Conservation (phyloP, 2,888 invertebrate genomes). For the Microplitis deprimator region DNA sequence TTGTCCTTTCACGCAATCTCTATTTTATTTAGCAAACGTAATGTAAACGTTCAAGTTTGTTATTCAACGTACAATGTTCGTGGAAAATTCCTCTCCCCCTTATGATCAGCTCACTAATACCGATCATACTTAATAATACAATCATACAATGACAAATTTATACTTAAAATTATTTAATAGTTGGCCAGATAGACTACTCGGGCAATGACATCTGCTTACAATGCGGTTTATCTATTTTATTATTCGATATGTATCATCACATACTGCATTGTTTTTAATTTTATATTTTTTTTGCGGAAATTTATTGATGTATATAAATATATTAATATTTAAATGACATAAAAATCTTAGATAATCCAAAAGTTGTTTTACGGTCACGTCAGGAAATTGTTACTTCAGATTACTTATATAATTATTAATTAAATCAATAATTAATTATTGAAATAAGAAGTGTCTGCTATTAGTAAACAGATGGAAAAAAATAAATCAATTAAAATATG, state of each 20-base stretch:
- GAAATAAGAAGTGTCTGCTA: not conserved
- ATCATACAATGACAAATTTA: not conserved
- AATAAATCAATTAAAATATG: not conserved
- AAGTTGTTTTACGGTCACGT: not conserved
- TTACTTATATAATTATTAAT: slow-evolving; percentile 23
- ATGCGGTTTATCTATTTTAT: not conserved
- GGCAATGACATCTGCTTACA: slow-evolving; percentile 7
- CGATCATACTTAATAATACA: slow-evolving; percentile 1
- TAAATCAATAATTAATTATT: slow-evolving; percentile 26
- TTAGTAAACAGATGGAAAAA: not conserved
- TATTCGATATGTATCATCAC: not conserved
- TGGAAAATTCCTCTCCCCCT: slow-evolving; percentile 31
- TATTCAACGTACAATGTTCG: slow-evolving; percentile 16
- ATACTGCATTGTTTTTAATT: not conserved
- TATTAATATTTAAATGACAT: not conserved
- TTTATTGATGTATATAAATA: no score
- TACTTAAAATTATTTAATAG: slow-evolving; percentile 12
- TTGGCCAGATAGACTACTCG: not conserved
- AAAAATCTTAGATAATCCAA: slow-evolving; percentile 18
- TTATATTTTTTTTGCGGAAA: not conserved
- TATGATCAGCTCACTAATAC: not conserved
- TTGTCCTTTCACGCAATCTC: not conserved
- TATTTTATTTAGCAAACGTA: slow-evolving; percentile 12
- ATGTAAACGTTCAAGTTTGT: slow-evolving; percentile 30
- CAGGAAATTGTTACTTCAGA: slow-evolving; percentile 6